phyloP scores from a whole-genome alignment of 1,140 invertebrate genomes.

The Tyrophagus putrescentiae region DNA sequence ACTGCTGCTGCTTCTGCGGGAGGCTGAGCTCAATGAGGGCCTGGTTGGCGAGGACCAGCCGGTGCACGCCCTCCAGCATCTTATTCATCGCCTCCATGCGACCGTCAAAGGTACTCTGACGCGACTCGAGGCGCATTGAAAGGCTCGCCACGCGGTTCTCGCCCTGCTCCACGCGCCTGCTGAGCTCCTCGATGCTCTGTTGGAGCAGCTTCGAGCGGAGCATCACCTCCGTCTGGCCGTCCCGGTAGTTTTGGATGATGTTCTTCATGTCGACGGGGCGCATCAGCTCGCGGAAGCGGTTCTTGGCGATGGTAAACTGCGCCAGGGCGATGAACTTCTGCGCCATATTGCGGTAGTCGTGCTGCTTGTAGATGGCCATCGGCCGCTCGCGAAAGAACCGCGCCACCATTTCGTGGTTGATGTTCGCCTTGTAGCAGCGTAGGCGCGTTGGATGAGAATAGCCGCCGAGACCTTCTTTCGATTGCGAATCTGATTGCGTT shows the following conservation, averaged over 20 bases:
- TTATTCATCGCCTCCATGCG: not conserved
- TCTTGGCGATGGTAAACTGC: constrained; percentile 68
- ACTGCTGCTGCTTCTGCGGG: not conserved
- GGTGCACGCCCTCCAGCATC: not conserved
- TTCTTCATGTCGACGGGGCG: constrained; percentile 95
- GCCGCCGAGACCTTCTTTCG: constrained; percentile 16
- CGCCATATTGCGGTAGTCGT: constrained; percentile 8
- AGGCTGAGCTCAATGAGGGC: constrained; percentile 5
- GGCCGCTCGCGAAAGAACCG: constrained; percentile 6
- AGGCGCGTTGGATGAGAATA: constrained; percentile 8
- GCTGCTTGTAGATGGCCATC: constrained; percentile 15
- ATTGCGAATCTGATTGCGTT: constrained; percentile 15
- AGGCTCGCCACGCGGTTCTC: constrained; percentile 1
- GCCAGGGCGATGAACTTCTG: constrained; percentile 15
- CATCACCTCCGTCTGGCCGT: constrained; percentile 73
- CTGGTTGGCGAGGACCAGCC: not conserved
- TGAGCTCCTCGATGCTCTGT: constrained; percentile 6
- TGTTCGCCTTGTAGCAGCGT: constrained; percentile 8
- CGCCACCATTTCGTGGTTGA: constrained; percentile 1
- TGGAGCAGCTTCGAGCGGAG: constrained; percentile 62
- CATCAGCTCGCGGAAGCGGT: constrained; percentile 82
- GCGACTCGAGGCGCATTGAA: not conserved
- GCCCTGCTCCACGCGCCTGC: not conserved
- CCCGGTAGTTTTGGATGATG: constrained; percentile 86
- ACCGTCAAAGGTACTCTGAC: not conserved